A percentile compares a stretch with the other conserved stretches of the same genome.
phyloP scores from a whole-genome alignment of 2,113 vertebrate species.

The Lethenteron camtschaticum region DNA sequence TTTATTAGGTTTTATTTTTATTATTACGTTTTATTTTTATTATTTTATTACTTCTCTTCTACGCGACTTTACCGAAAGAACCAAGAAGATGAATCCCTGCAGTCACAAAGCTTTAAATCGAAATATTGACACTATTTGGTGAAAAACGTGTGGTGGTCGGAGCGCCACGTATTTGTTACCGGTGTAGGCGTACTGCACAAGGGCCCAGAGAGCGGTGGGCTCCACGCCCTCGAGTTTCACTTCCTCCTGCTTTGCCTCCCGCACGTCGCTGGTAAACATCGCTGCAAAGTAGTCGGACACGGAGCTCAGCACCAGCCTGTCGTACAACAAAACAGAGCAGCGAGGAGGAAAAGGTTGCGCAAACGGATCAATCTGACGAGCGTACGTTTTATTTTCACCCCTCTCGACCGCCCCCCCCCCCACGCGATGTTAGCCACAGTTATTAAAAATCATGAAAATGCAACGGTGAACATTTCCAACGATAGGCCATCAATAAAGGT shows the following conservation, averaged over 20 bases:
- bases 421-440: slow-evolving; percentile 4
- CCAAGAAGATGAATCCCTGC: no score
- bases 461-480: not conserved
- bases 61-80: no score
- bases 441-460: not conserved
- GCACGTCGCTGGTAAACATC: slow-evolving; percentile 93
- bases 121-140: no score
- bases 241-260: slow-evolving; percentile 86
- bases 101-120: no score
- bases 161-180: slow-evolving; percentile 27
- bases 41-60: no score
- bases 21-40: no score
- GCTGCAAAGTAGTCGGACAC: slow-evolving; percentile 98
- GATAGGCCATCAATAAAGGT: slow-evolving; percentile 1
- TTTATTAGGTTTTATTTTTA: no score
- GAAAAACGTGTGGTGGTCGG: no score
- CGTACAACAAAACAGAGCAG: slow-evolving; percentile 8
- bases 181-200: slow-evolving; percentile 92
- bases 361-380: slow-evolving; percentile 1
- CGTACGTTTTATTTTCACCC: slow-evolving; percentile 6
- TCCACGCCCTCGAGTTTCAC: slow-evolving; percentile 96
- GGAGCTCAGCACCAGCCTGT: slow-evolving; percentile 73
- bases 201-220: slow-evolving; percentile 74
- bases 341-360: no score
- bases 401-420: not conserved